These are phyloP conservation scores for Agonopterix arenella DNA, from an alignment of 2,888 invertebrate species.

Conservation along the genomic window DNA sequence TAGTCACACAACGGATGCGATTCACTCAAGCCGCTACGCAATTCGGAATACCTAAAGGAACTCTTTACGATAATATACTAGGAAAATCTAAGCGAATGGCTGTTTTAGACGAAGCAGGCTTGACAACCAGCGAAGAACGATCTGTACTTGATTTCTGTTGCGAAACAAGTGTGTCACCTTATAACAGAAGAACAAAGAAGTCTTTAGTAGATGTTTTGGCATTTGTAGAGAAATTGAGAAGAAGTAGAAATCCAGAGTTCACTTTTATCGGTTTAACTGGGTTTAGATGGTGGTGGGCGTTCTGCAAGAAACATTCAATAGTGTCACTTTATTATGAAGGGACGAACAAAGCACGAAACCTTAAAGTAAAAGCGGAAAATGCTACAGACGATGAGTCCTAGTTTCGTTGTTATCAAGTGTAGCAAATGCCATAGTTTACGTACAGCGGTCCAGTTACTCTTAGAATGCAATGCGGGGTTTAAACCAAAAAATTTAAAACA, in stretches of 20 bases:
- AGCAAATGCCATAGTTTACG: too few species aligned
- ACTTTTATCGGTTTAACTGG: conserved; percentile 83
- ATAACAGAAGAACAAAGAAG: conserved; percentile 84
- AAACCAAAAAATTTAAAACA: too few species aligned
- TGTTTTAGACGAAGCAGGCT: conserved; percentile 82
- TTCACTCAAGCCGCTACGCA: conserved; percentile 85
- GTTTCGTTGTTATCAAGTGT: not conserved
- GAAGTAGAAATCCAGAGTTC: conserved; percentile 78
- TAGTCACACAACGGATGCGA: conserved; percentile 85
- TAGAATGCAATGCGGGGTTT: too few species aligned
- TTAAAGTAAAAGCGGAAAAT: conserved; percentile 35
- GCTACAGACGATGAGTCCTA: conserved; percentile 37
- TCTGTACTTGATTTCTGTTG: conserved; percentile 84
- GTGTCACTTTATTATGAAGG: conserved; percentile 40
- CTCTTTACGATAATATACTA: conserved; percentile 86
- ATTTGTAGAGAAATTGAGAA: conserved; percentile 81
- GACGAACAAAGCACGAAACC: conserved; percentile 23
- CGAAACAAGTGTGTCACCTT: conserved; percentile 82
- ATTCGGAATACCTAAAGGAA: conserved; percentile 86
- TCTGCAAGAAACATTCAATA: conserved; percentile 81
- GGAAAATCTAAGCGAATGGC: conserved; percentile 87
- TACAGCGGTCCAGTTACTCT: too few species aligned
- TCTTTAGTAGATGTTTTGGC: conserved; percentile 78
- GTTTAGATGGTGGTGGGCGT: conserved; percentile 90
- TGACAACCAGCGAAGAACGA: conserved; percentile 78